Conservation (phyloP, 2,113 vertebrate species). For the Bubalus kerabau region DNA sequence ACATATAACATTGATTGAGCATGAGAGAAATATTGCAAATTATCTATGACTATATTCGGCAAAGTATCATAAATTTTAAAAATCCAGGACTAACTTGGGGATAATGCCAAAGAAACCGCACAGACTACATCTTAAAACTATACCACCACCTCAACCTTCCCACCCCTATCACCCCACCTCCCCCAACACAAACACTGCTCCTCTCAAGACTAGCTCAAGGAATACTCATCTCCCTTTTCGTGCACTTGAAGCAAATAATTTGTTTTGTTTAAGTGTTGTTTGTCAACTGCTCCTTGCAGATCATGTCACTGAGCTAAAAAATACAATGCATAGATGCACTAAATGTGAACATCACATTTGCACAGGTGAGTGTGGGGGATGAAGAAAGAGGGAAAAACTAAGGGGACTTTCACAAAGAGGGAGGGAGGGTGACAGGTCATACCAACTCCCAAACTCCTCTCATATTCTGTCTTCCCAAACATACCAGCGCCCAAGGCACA, state of each 20-base stretch:
- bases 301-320: background rate
- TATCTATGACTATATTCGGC: background rate
- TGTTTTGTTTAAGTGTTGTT: background rate
- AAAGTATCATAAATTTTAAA: background rate
- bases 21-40: background rate
- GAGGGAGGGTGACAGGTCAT: background rate
- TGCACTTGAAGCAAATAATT: background rate
- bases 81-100: background rate
- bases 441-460: background rate
- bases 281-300: background rate
- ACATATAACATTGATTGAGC: background rate
- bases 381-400: background rate
- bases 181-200: no score
- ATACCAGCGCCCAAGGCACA: background rate
- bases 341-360: background rate
- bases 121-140: background rate
- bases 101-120: background rate
- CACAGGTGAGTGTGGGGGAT: background rate
- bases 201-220: background rate
- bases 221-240: background rate
- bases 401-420: background rate
- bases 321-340: background rate
- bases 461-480: background rate
- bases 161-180: fast-evolving
- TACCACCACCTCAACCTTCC: background rate